Percentiles rank a stretch among this genome's conserved stretches.
Evolutionary conservation across 2,888 invertebrate genomes (phyloP).

Genomic region (Drosophila pseudotalamancana): DNA sequence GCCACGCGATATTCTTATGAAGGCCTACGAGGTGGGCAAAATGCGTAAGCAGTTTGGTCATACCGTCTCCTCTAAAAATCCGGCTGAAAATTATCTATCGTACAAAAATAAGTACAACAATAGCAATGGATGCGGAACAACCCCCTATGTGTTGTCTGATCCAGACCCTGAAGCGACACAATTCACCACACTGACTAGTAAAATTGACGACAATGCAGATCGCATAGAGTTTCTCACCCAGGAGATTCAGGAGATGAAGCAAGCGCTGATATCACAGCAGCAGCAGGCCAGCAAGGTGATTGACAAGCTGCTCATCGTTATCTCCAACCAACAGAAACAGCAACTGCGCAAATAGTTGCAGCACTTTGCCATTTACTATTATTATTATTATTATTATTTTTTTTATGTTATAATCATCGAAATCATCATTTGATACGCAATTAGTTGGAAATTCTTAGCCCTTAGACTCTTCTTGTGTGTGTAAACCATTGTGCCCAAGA

Average conservation of each 20-base stretch:
- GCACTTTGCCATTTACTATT: constrained; percentile 48
- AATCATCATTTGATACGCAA: constrained; percentile 38
- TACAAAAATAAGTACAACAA: constrained; percentile 88
- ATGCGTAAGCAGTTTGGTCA: constrained; percentile 89
- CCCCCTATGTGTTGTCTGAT: constrained; percentile 85
- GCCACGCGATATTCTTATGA: constrained; percentile 91
- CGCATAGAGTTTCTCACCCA: constrained; percentile 88
- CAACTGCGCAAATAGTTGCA: constrained; percentile 82
- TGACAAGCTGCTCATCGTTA: constrained; percentile 83
- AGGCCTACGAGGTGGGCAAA: constrained; percentile 92
- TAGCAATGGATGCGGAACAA: constrained; percentile 85
- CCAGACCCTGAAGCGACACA: constrained; percentile 85
- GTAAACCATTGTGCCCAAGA: constrained; percentile 25
- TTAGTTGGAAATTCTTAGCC: constrained; percentile 37
- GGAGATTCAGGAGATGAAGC: constrained; percentile 89
- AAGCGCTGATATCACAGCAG: constrained; percentile 84
- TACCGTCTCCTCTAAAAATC: constrained; percentile 88
- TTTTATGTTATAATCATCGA: constrained; percentile 5
- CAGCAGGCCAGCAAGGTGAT: constrained; percentile 84
- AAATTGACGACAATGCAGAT: constrained; percentile 89
- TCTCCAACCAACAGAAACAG: constrained; percentile 84
- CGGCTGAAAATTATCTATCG: constrained; percentile 87
- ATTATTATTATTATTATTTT: constrained; percentile 19
- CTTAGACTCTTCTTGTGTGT: constrained; percentile 30
- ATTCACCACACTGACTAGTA: constrained; percentile 87